These are phyloP conservation scores for Sebastes elongatus DNA, from an alignment of 2,797 vertebrate genomes.

Conservation along the genomic window DNA sequence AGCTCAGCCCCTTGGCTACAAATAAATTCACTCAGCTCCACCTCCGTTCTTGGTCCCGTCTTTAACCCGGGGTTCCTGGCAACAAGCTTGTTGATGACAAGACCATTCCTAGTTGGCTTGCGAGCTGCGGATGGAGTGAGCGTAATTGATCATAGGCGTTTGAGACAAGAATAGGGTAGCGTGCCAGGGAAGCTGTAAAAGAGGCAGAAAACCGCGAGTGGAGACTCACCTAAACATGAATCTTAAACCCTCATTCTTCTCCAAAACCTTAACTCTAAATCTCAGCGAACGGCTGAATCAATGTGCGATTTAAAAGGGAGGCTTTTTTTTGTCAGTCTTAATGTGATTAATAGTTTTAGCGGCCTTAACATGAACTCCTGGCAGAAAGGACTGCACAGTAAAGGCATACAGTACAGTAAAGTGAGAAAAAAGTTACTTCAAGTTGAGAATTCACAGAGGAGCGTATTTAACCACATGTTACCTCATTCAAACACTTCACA, in stretches of 20 bases:
- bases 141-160: constrained; percentile 66
- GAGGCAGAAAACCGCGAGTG: constrained; percentile 12
- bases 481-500: constrained; percentile 6
- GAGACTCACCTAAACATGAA: constrained; percentile 35
- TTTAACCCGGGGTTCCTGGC: constrained; percentile 61
- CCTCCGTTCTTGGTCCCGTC: constrained; percentile 42
- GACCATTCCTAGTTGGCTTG: constrained; percentile 57
- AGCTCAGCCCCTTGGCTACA: constrained; percentile 36
- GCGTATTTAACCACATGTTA: constrained; percentile 8
- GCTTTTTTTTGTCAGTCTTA: constrained; percentile 7
- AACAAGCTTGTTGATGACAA: constrained; percentile 67
- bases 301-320: constrained; percentile 7
- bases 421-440: not conserved
- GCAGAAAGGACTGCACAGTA: not conserved
- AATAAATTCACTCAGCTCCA: constrained; percentile 49
- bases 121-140: constrained; percentile 56
- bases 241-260: constrained; percentile 15
- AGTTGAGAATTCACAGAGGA: constrained; percentile 9
- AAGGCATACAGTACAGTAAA: not conserved
- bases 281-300: constrained; percentile 29
- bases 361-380: constrained; percentile 31
- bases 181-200: constrained; percentile 45
- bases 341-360: constrained; percentile 28
- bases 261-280: constrained; percentile 35
- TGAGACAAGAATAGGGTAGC: constrained; percentile 48